These are phyloP conservation scores for Myotis lucifugus DNA, from an alignment of 2,113 vertebrate genomes.

Conservation along the genomic window DNA sequence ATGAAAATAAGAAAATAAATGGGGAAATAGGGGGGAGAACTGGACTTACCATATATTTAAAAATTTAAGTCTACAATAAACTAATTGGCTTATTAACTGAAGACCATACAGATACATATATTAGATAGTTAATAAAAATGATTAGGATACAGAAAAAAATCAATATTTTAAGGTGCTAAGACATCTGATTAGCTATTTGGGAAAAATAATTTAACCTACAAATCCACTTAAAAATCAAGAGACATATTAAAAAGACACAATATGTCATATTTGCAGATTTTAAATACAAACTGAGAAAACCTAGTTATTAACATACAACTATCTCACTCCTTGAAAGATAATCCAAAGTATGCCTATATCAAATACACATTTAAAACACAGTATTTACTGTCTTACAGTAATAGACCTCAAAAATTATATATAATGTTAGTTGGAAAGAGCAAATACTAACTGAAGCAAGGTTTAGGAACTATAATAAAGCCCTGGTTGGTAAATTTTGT, in stretches of 20 bases:
- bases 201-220: conserved; percentile 19
- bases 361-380: not conserved
- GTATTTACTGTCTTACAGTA: not conserved
- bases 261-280: not conserved
- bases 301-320: not conserved
- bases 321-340: not conserved
- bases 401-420: not conserved
- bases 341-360: not conserved
- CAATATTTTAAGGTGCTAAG: not conserved
- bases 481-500: not conserved
- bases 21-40: not conserved
- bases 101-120: not conserved
- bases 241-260: not conserved
- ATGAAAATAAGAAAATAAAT: conserved; percentile 26
- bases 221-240: conserved; percentile 29
- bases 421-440: not conserved
- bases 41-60: not conserved
- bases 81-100: not conserved
- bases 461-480: not conserved
- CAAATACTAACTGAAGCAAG: not conserved
- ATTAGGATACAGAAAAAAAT: not conserved
- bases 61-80: not conserved
- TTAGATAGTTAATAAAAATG: not conserved
- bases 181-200: not conserved
- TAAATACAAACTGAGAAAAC: not conserved